Conservation (phyloP, 2,797 vertebrate genomes). For the Salarias fasciatus region DNA sequence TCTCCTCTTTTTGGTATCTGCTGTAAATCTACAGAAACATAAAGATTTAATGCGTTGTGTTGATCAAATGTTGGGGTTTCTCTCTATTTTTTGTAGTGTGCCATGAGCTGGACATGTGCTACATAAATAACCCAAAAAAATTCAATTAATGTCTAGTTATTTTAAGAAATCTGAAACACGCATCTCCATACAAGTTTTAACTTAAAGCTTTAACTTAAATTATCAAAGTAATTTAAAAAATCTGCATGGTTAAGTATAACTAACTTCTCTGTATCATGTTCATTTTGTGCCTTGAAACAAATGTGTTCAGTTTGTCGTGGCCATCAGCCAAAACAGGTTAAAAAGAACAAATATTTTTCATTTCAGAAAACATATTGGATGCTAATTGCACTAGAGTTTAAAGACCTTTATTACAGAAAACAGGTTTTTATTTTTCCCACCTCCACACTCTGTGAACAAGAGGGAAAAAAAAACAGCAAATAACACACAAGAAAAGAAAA, state of each 20-base stretch:
- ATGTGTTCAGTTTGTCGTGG: neutral
- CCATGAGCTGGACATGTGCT: too few species aligned
- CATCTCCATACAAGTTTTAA: neutral
- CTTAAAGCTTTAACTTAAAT: too few species aligned
- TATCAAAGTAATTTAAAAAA: too few species aligned
- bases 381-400: neutral
- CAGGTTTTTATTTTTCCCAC: neutral
- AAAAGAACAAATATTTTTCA: neutral
- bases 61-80: too few species aligned
- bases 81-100: too few species aligned
- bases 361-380: neutral
- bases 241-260: neutral
- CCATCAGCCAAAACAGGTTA: neutral
- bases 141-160: neutral
- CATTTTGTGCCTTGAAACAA: too few species aligned
- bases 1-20: neutral
- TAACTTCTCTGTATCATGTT: neutral
- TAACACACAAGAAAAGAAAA: constrained; percentile 8
- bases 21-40: too few species aligned
- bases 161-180: neutral
- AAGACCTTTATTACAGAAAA: constrained; percentile 1
- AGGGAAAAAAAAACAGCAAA: neutral
- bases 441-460: neutral
- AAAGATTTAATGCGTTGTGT: too few species aligned
- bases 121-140: too few species aligned